phyloP scores from a whole-genome alignment of 2,797 vertebrate species.

The Epinephelus awoara region DNA sequence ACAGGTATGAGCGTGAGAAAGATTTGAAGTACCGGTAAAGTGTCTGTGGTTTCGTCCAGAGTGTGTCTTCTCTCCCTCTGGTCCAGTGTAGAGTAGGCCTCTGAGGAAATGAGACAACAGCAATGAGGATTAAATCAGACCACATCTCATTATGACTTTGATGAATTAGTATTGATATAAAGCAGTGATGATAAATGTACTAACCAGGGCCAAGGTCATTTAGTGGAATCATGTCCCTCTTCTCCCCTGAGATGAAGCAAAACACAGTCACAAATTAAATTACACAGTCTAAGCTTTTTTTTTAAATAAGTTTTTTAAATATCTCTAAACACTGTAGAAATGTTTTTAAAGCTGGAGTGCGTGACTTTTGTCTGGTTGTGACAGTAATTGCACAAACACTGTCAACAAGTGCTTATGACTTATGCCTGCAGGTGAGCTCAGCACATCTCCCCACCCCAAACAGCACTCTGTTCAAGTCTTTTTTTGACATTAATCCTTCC shows the following conservation, averaged over 20 bases:
- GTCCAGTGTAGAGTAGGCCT: constrained; percentile 92
- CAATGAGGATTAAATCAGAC: background rate
- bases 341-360: no score
- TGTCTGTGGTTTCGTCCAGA: constrained; percentile 92
- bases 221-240: constrained; percentile 96
- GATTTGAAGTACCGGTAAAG: constrained; percentile 88
- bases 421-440: no score
- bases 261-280: constrained; percentile 5
- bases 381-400: no score
- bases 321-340: no score
- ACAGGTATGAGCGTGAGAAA: background rate
- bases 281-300: background rate
- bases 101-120: constrained; percentile 58
- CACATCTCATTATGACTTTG: background rate
- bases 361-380: no score
- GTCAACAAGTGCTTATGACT: no score
- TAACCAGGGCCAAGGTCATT: constrained; percentile 94
- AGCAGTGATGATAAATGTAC: constrained; percentile 36
- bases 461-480: no score
- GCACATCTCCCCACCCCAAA: no score
- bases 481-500: no score
- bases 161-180: background rate
- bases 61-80: constrained; percentile 94
- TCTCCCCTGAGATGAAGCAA: constrained; percentile 83
- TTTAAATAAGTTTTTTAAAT: background rate